Percentiles rank a stretch among this genome's conserved stretches.
These are phyloP conservation scores for Brachionus manjavacas DNA, from an alignment of 1,140 invertebrate genomes.

Conservation along the genomic window DNA sequence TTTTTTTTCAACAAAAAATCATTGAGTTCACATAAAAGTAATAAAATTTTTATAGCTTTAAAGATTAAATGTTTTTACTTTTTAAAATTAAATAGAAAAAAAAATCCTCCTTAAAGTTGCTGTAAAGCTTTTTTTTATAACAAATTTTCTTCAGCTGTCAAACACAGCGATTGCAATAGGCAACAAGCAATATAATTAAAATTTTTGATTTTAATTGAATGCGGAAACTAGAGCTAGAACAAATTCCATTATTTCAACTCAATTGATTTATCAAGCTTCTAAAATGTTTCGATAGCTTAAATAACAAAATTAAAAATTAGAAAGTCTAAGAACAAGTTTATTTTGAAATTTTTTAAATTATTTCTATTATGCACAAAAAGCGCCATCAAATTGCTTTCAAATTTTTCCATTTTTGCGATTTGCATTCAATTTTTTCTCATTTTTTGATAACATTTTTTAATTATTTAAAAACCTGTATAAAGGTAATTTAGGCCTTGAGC, in stretches of 20 bases:
- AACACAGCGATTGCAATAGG: not conserved
- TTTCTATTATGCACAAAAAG: conserved; percentile 32
- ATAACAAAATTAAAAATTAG: not conserved
- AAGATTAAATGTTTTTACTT: not conserved
- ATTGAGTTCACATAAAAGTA: not conserved
- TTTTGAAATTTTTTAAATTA: not conserved
- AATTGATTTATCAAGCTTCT: not conserved
- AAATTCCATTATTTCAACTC: not conserved
- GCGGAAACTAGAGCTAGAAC: not conserved
- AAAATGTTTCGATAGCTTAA: not conserved
- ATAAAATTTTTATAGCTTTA: not conserved
- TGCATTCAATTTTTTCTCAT: not conserved
- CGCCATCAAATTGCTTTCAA: conserved; percentile 12
- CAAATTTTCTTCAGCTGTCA: not conserved
- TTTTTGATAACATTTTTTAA: not conserved
- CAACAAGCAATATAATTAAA: not conserved
- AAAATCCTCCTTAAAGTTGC: not conserved
- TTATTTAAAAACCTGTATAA: not conserved
- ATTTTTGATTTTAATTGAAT: not conserved
- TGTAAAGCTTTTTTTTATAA: not conserved
- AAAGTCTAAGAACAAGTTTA: conserved; percentile 17
- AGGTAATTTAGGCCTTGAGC: not conserved
- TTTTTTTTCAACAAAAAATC: too few relatives aligned
- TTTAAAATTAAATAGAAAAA: not conserved
- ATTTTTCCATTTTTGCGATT: not conserved